These are phyloP conservation scores for Drosophila buzzatii DNA, from an alignment of 2,888 invertebrate genomes.

Conservation along the genomic window DNA sequence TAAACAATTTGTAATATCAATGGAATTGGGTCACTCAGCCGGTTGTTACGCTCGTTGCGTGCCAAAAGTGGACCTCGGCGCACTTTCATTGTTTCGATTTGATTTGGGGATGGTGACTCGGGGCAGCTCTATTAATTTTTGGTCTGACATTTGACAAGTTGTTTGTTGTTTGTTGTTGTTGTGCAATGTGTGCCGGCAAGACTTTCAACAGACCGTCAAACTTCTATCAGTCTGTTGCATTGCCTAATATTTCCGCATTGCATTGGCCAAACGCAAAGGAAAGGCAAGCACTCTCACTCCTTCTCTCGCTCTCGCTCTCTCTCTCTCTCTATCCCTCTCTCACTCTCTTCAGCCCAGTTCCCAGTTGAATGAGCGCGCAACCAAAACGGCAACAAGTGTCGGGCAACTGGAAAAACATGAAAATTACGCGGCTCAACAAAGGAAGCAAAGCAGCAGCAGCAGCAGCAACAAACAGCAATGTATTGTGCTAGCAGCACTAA, in stretches of 20 bases:
- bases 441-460: not conserved
- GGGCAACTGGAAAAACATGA: slow-evolving; percentile 60
- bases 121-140: slow-evolving; percentile 37
- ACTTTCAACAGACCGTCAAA: slow-evolving; percentile 39
- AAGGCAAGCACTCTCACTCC: slow-evolving; percentile 14
- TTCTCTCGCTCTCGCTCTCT: not conserved
- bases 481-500: not conserved
- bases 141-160: slow-evolving; percentile 65
- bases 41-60: slow-evolving; percentile 75
- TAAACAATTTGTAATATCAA: slow-evolving; percentile 76
- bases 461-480: not conserved
- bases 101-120: slow-evolving; percentile 39
- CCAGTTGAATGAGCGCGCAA: slow-evolving; percentile 36
- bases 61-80: slow-evolving; percentile 48
- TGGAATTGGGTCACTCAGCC: slow-evolving; percentile 74
- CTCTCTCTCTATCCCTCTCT: not conserved
- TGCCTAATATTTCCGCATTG: slow-evolving; percentile 69
- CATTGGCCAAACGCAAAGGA: slow-evolving; percentile 24
- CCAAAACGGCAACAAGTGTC: slow-evolving; percentile 56
- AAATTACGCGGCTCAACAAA: slow-evolving; percentile 17
- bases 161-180: slow-evolving; percentile 39
- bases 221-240: slow-evolving; percentile 55
- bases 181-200: slow-evolving; percentile 37
- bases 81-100: slow-evolving; percentile 71
- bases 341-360: slow-evolving; percentile 14